Conservation (phyloP, 2,888 invertebrate species). For the Perdita meconis region DNA sequence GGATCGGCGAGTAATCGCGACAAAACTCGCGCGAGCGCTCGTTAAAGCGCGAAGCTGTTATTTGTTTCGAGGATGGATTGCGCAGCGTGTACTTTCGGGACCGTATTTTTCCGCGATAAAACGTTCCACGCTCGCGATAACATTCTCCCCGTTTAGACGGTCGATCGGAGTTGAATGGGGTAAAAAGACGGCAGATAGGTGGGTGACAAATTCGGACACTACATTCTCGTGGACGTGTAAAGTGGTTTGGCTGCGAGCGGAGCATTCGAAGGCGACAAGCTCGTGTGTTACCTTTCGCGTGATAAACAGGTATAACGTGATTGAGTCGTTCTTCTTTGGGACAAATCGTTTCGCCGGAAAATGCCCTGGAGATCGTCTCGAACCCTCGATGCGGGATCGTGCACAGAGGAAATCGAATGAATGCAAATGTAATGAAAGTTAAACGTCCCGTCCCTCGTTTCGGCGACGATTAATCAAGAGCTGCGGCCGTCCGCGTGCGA, state of each 20-base stretch:
- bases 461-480: neutral
- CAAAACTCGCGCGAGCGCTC: neutral
- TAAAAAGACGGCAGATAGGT: conserved; percentile 48
- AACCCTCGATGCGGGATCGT: neutral
- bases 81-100: neutral
- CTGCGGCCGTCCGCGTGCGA: neutral
- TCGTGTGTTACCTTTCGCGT: conserved; percentile 8
- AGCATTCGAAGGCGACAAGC: neutral
- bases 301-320: conserved; percentile 14
- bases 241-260: neutral
- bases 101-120: conserved; percentile 33
- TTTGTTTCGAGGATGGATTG: conserved; percentile 18
- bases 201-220: conserved; percentile 53
- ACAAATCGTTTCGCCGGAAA: neutral
- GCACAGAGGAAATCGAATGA: neutral
- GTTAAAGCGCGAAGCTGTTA: conserved; percentile 10
- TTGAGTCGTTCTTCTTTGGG: neutral
- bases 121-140: conserved; percentile 29
- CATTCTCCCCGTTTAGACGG: conserved; percentile 38
- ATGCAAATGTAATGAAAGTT: neutral
- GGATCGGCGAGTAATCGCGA: neutral
- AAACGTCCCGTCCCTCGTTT: neutral
- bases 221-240: conserved; percentile 37
- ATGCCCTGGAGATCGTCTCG: too few relatives aligned
- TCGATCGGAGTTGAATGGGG: conserved; percentile 44